These are phyloP conservation scores for Drosophila borborema DNA, from an alignment of 2,888 invertebrate genomes.

Conservation along the genomic window DNA sequence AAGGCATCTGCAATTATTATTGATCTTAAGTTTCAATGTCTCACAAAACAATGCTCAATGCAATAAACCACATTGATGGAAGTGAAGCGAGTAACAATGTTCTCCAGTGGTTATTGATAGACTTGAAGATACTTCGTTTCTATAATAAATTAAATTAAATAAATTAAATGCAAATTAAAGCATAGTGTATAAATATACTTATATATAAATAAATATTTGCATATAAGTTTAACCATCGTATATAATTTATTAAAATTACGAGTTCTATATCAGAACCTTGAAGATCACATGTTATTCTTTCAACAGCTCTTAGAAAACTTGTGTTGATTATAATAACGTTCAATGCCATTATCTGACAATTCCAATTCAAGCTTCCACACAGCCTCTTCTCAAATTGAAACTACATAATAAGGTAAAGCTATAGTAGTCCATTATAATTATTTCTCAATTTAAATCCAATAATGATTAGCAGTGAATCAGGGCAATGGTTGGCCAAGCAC, in stretches of 20 bases:
- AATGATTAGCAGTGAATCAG: neutral
- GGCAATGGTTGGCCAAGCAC: neutral
- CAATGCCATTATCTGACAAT: neutral
- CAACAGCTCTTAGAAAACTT: neutral
- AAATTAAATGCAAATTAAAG: neutral
- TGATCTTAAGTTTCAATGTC: constrained; percentile 32
- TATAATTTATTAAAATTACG: too few species aligned
- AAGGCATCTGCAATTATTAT: constrained; percentile 30
- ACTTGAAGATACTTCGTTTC: neutral
- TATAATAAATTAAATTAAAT: neutral
- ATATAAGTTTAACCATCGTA: too few species aligned
- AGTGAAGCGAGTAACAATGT: neutral
- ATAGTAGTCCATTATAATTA: too few species aligned
- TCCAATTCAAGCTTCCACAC: too few species aligned
- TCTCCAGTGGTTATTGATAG: neutral
- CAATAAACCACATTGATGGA: constrained; percentile 14
- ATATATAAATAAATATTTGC: too few species aligned
- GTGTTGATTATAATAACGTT: neutral
- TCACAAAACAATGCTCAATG: constrained; percentile 5
- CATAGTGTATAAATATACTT: too few species aligned
- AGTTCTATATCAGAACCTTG: neutral
- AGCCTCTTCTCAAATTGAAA: too few species aligned
- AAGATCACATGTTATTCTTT: neutral
- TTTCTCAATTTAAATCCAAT: constrained; percentile 2
- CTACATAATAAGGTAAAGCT: too few species aligned